Base-by-base conservation (phyloP, 2,113 vertebrate species). In the Ochotona curzoniae region DNA sequence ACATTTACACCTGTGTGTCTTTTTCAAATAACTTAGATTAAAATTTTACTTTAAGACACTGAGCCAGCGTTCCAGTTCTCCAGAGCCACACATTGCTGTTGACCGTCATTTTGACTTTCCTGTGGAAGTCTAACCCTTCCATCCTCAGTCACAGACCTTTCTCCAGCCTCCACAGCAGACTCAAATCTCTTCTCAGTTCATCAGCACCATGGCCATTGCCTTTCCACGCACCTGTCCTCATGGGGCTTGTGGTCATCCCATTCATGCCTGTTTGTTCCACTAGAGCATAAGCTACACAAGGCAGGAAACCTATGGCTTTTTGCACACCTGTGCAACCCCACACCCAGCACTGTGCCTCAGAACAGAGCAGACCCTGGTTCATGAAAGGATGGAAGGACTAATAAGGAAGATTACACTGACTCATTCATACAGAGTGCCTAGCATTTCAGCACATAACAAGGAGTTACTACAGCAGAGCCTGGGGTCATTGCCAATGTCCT, bases 1-100 rank as follows among this genome's bases (percentile, higher is more conserved):
- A 28, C 7, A 57, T 57, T 21, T 5, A n/a, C 2, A 0, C 38
- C 38, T 44, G 6, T 44, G 38, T 0, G 30, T 30, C 38, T 26
- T n/a, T n/a, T 83, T 75, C 35, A 78, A 70, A 51, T 2, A 60
- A 54, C 23, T 28, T 4, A 78, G 30, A 44, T 35, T 51, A 66
- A 66, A 61, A 25, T 14, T 49, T 51, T 69, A 38, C 12, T 47
- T 44, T 44, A 3, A 44, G 38, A 44, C 38, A 44, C 38, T 44
- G 38, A 44, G 38, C 38, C 38, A 44, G 38, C 38, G 38, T 44
- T 44, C 38, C 38, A 44, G 54, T 12, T n/a, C 28, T 64, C 21
- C 13, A 1, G 0, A 38, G 25, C 44, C 83, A 30, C 17, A 13
- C 12, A 38, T 7, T 23, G 71, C 9, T 2, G 4, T 15, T 28